Base-by-base conservation (phyloP, 2,888 invertebrate genomes). In the Eupithecia pulchellata region DNA sequence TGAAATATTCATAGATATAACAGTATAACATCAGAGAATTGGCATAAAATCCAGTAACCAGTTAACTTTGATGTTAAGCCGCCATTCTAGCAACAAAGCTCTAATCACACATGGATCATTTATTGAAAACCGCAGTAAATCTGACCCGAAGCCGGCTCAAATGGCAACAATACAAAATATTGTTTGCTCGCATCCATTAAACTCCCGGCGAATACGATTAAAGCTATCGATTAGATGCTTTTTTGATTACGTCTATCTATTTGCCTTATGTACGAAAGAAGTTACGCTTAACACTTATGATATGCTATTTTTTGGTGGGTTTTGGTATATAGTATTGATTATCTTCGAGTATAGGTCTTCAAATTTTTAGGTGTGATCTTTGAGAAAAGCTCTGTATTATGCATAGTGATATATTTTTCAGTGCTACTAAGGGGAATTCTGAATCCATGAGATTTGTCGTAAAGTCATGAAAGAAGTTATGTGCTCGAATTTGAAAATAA, bases 131-230 rank as follows among this genome's bases (percentile, higher is more conserved):
- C 29, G 57, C 57, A 57, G 27, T 61, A 42, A 42, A 68, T 57
- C 34, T 66, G 62, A 52, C 52, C 60, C 62, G 17, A 68, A 36
- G 29, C 55, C n/a, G 32, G 55, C 62, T 68, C 42, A 64, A 66
- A 52, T 34, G 52, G 61, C 65, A 65, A 57, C 68, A 69, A 67
- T 61, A 65, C 58, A 42, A 68, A 30, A 65, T 62, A 64, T 73
- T 66, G 69, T 75, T 77, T 75, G 74, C 73, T 74, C 68, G 62
- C 65, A 61, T 73, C 74, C 71, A 73, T 72, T 75, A 63, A 71
- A 64, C 69, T 70, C 63, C 20, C 25, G 42, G 70, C 39, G 73
- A 70, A 71, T 69, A 69, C 68, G 72, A 71, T 76, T 66, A 65
- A 57, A 66, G 65, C 66, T 73, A 73, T 77, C 70, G 75, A 73